Conservation (phyloP, 2,797 vertebrate species). For the Galaxias olidus region DNA sequence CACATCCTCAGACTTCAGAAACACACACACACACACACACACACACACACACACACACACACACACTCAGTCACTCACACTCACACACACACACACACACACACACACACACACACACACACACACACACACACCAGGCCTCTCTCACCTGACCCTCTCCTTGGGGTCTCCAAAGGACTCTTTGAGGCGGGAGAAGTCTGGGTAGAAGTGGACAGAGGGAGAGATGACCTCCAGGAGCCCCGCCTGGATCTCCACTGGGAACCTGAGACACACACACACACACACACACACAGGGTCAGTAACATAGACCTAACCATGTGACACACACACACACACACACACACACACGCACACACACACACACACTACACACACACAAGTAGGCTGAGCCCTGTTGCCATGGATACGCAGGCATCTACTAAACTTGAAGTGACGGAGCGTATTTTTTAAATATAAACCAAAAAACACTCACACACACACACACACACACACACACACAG, state of each 20-base stretch:
- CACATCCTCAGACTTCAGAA: background rate
- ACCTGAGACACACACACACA: conserved; percentile 72
- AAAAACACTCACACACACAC: background rate
- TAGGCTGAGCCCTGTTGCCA: background rate
- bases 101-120: conserved; percentile 8
- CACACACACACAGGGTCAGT: conserved; percentile 5
- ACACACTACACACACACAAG: background rate
- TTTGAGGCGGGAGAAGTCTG: conserved; percentile 91
- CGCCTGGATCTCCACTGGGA: conserved; percentile 91
- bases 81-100: conserved; percentile 11
- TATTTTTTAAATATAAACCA: conserved; percentile 2
- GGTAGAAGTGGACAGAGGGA: conserved; percentile 94
- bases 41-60: conserved; percentile 11
- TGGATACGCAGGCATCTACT: conserved; percentile 26
- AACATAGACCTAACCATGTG: no score
- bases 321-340: background rate
- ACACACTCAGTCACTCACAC: conserved; percentile 6
- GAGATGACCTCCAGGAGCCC: conserved; percentile 96
- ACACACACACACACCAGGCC: background rate
- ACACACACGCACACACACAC: background rate
- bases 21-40: conserved; percentile 8
- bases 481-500: conserved; percentile 4
- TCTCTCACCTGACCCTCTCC: conserved; percentile 90
- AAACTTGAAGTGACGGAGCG: conserved; percentile 35
- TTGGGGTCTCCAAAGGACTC: conserved; percentile 97